Conservation (phyloP, 2,797 vertebrate genomes). For the Capromys pilorides region DNA sequence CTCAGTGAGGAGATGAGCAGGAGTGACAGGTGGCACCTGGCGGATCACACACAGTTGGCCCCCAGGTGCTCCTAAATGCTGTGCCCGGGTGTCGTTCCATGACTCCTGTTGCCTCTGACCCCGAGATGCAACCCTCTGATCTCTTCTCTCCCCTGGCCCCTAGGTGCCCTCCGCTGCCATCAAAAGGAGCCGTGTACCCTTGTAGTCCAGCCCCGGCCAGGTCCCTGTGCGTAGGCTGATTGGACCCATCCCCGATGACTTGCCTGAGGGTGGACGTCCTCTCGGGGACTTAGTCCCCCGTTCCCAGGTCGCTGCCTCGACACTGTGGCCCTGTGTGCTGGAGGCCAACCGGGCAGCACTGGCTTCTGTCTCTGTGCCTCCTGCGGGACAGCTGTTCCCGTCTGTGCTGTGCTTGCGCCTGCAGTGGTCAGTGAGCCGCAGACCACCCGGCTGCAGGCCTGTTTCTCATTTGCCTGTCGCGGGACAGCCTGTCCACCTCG, state of each 20-base stretch:
- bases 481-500: conserved; percentile 47
- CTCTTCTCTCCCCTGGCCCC: background rate
- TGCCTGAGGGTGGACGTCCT: background rate
- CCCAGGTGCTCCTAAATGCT: background rate
- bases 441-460: conserved; percentile 71
- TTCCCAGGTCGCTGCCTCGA: conserved; percentile 58
- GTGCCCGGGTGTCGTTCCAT: background rate
- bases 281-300: conserved; percentile 74
- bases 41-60: background rate
- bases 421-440: conserved; percentile 67
- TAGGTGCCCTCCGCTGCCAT: too few relatives aligned
- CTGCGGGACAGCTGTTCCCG: conserved; percentile 70
- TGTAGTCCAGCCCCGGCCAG: background rate
- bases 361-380: conserved; percentile 21
- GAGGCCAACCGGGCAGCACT: conserved; percentile 32
- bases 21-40: background rate
- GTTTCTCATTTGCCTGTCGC: conserved; percentile 68
- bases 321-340: conserved; percentile 67
- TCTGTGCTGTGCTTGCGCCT: background rate
- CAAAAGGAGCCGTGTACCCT: too few relatives aligned
- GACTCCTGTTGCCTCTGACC: background rate
- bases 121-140: background rate
- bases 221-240: background rate
- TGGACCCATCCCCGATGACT: background rate
- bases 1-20: background rate